Evolutionary conservation across 2,113 vertebrate species (phyloP).

Genomic region (Anguilla rostrata): DNA sequence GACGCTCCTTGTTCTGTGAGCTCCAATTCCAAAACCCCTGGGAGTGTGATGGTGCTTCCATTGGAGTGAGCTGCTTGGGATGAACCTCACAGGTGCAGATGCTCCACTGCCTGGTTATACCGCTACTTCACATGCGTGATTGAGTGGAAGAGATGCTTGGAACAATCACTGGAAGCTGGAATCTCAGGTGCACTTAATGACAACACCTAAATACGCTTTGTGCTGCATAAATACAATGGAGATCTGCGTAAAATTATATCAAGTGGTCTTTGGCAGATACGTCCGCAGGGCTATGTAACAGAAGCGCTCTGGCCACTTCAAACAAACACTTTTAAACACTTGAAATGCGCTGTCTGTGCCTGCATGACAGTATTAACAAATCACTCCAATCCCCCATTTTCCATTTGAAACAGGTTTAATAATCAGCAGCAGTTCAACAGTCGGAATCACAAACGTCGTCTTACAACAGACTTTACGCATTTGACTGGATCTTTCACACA

Average conservation of each 20-base stretch:
- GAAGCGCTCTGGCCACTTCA: no score
- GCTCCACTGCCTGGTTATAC: neutral
- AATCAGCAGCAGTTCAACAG: neutral
- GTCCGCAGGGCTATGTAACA: no score
- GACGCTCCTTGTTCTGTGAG: neutral
- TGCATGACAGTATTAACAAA: no score
- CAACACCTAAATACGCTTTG: neutral
- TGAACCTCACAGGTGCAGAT: neutral
- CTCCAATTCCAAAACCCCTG: neutral
- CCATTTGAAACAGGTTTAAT: no score
- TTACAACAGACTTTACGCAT: neutral
- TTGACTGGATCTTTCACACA: neutral
- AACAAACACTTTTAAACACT: no score
- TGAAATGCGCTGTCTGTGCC: no score
- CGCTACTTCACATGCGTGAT: neutral
- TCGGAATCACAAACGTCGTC: neutral
- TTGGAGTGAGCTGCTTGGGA: neutral
- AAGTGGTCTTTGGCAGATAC: no score
- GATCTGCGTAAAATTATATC: no score
- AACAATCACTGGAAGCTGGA: neutral
- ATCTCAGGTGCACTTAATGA: neutral
- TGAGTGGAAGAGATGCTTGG: neutral
- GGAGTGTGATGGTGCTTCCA: neutral
- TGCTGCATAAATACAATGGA: no score
- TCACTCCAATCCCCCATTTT: no score